Conservation (phyloP, 2,888 invertebrate species). For the Hypercompe scribonia region DNA sequence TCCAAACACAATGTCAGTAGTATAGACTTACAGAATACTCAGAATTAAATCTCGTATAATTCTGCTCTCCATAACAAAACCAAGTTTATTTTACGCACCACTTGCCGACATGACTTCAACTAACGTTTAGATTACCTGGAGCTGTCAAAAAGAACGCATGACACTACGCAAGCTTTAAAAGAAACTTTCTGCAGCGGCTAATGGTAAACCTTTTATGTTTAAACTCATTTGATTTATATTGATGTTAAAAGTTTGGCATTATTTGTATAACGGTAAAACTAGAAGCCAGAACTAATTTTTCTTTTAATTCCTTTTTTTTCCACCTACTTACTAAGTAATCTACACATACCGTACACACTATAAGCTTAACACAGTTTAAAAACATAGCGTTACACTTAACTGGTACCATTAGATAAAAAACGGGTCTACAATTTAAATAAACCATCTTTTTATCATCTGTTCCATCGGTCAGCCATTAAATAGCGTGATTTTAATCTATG, state of each 20-base stretch:
- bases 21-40: background rate
- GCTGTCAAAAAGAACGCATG: no score
- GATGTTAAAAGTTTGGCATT: no score
- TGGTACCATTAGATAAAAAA: conserved; percentile 54
- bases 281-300: no score
- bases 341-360: background rate
- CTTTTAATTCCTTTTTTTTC: background rate
- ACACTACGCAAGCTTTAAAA: no score
- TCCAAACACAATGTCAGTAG: background rate
- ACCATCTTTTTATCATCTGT: conserved; percentile 76
- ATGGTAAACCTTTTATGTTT: background rate
- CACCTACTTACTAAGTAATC: background rate
- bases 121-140: no score
- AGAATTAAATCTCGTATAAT: background rate
- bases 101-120: no score
- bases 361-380: conserved; percentile 26
- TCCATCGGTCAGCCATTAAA: conserved; percentile 77
- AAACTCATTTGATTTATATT: background rate
- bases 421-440: conserved; percentile 66
- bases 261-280: no score
- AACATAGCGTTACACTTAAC: conserved; percentile 45
- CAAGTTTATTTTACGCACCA: background rate
- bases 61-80: background rate
- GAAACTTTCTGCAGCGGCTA: background rate
- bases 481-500: conserved; percentile 76